These are phyloP conservation scores for Apis florea DNA, from an alignment of 1,140 invertebrate genomes.

Conservation along the genomic window DNA sequence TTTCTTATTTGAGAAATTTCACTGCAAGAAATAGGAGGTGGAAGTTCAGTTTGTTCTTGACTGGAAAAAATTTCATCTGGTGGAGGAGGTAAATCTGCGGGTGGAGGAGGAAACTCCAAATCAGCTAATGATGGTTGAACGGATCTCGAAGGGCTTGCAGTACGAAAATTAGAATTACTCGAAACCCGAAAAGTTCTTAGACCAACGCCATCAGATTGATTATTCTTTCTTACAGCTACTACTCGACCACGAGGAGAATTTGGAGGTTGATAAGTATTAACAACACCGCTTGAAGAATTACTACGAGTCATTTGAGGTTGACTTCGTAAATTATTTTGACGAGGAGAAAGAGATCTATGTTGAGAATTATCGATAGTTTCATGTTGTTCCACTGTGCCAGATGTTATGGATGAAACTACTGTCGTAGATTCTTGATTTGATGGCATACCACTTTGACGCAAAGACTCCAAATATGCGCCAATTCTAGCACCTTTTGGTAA, in stretches of 20 bases:
- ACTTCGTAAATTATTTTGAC: constrained; percentile 83
- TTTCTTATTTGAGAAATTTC: constrained; percentile 55
- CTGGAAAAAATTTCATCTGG: constrained; percentile 83
- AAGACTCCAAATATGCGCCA: constrained; percentile 96
- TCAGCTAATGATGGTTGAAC: constrained; percentile 86
- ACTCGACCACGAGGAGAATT: constrained; percentile 82
- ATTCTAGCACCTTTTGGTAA: constrained; percentile 97
- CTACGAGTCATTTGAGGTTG: constrained; percentile 91
- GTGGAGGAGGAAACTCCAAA: constrained; percentile 92
- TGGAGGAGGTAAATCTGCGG: constrained; percentile 88
- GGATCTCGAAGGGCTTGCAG: constrained; percentile 82
- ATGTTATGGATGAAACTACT: constrained; percentile 54
- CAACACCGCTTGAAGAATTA: constrained; percentile 90
- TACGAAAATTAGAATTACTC: constrained; percentile 81
- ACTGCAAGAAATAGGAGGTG: constrained; percentile 66
- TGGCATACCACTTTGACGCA: constrained; percentile 88
- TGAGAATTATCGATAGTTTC: constrained; percentile 67
- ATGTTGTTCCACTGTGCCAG: constrained; percentile 69
- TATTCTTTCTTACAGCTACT: constrained; percentile 79
- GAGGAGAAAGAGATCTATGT: constrained; percentile 80
- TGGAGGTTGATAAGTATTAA: constrained; percentile 83
- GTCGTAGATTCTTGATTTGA: constrained; percentile 79
- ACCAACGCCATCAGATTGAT: constrained; percentile 74
- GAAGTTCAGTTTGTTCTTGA: constrained; percentile 74
- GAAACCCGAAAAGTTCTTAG: constrained; percentile 81